Evolutionary conservation across 2,113 vertebrate genomes (phyloP), one percentile per base, ranked within the genome.

Genomic region (Tenrec ecaudatus): DNA sequence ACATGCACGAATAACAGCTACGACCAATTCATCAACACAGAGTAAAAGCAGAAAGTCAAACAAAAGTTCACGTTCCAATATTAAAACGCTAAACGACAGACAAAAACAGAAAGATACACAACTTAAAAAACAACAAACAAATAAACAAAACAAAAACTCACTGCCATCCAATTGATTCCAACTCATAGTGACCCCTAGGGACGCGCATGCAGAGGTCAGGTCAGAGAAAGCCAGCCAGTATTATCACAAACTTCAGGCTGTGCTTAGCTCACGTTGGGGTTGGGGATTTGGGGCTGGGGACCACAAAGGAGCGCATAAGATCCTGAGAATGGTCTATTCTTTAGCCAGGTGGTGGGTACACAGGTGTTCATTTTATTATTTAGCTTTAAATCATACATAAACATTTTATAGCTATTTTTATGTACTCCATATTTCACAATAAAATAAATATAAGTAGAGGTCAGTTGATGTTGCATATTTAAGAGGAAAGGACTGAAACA

Each of bases 321-420:
- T 77, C 7, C 15, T 43, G 23, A 19, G 6, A 79, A 58, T 17
- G 23, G n/a, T 66, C 38, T 62, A 8, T 29, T 94, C 62, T 66
- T n/a, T 79, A 87, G 36, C 22, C 22, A 82, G 38, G 38, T 36
- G 68, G 23, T 69, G 22, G 53, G 6, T 8, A 75, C 25, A 16
- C 43, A 83, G 57, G 31, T 77, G 60, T 80, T 87, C 57, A 76
- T 47, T 90, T 88, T 53, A 78, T 88, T 79, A 75, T n/a, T 92
- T 25, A n/a, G 83, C 77, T 94, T 94, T 93, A 83, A 90, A 57
- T 15, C 76, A n/a, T 73, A 80, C 47, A 53, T 53, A 53, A 53
- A 53, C 47, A 53, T 53, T 53, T 53, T 53, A 53, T 53, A 53
- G 11, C 47, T 53, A 53, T 53, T 53, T 53, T 53, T 10, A 53